These are phyloP conservation scores for Drosophila guanche DNA, from an alignment of 1,140 invertebrate species.

Conservation along the genomic window DNA sequence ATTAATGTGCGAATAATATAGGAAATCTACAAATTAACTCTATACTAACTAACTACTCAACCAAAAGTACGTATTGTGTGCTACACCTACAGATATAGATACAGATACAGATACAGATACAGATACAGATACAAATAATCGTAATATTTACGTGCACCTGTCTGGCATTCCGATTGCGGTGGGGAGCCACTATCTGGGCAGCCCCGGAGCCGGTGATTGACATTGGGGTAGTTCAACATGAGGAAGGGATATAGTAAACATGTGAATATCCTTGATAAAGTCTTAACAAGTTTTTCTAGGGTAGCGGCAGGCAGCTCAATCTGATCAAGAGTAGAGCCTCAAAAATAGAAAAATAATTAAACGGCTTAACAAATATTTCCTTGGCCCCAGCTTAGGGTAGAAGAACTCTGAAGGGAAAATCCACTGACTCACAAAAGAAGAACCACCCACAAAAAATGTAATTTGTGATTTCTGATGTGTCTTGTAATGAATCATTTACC, in stretches of 20 bases:
- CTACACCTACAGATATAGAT: too few species aligned
- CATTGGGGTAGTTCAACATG: slow-evolving; percentile 37
- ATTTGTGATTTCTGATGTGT: background rate
- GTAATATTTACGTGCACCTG: slow-evolving; percentile 37
- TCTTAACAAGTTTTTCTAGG: too few species aligned
- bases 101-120: too few species aligned
- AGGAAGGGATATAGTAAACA: slow-evolving; percentile 9
- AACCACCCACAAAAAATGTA: background rate
- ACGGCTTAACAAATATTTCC: too few species aligned
- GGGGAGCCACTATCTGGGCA: background rate
- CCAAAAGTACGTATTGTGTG: too few species aligned
- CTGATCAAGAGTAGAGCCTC: too few species aligned
- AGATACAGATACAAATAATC: background rate
- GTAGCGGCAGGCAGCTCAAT: too few species aligned
- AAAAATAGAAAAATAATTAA: too few species aligned
- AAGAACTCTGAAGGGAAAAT: background rate
- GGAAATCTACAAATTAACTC: background rate
- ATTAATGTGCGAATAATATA: slow-evolving; percentile 24
- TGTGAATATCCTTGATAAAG: background rate
- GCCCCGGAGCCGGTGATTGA: slow-evolving; percentile 8
- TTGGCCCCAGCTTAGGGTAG: background rate
- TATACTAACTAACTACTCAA: too few species aligned
- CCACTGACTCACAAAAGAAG: slow-evolving; percentile 25
- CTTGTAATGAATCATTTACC: slow-evolving; percentile 25
- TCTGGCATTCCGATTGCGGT: slow-evolving; percentile 23